Evolutionary conservation across 2,888 invertebrate species (phyloP).

Genomic region (Sycophila texana): DNA sequence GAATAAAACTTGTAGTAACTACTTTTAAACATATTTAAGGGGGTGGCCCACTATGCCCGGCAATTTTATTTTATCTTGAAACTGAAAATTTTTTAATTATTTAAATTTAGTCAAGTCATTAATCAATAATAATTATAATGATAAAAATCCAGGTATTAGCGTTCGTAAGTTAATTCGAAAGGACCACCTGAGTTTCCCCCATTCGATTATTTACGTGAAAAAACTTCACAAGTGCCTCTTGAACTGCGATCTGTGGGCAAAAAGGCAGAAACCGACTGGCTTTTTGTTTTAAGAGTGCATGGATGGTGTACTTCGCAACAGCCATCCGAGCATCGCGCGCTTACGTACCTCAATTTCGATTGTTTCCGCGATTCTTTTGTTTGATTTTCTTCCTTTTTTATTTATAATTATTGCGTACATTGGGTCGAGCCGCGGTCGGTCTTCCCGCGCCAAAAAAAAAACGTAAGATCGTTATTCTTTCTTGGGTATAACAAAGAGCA

Average conservation of each 20-base stretch:
- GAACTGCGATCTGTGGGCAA: slow-evolving; percentile 23
- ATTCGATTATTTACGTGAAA: slow-evolving; percentile 51
- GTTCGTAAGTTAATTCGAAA: slow-evolving; percentile 29
- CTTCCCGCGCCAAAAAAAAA: background rate
- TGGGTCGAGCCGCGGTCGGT: background rate
- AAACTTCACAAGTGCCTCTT: slow-evolving; percentile 44
- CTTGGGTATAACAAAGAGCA: slow-evolving; percentile 31
- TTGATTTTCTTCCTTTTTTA: background rate
- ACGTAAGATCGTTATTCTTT: slow-evolving; percentile 32
- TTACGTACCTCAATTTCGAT: background rate
- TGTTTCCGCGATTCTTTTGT: background rate
- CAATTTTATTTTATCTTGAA: too few species aligned
- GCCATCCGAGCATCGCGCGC: background rate
- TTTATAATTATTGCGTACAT: slow-evolving; percentile 39
- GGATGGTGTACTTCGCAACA: slow-evolving; percentile 28
- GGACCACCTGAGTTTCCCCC: slow-evolving; percentile 25
- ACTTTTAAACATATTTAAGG: background rate
- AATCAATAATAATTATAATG: slow-evolving; percentile 22
- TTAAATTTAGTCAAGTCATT: background rate
- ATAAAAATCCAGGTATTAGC: slow-evolving; percentile 27
- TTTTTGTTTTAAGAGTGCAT: slow-evolving; percentile 49
- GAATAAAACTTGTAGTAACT: too few species aligned
- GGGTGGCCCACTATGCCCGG: too few species aligned
- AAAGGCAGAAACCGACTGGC: slow-evolving; percentile 17
- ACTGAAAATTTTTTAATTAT: background rate